These are phyloP conservation scores for Ectropis grisescens DNA, from an alignment of 1,140 invertebrate genomes.

Conservation along the genomic window DNA sequence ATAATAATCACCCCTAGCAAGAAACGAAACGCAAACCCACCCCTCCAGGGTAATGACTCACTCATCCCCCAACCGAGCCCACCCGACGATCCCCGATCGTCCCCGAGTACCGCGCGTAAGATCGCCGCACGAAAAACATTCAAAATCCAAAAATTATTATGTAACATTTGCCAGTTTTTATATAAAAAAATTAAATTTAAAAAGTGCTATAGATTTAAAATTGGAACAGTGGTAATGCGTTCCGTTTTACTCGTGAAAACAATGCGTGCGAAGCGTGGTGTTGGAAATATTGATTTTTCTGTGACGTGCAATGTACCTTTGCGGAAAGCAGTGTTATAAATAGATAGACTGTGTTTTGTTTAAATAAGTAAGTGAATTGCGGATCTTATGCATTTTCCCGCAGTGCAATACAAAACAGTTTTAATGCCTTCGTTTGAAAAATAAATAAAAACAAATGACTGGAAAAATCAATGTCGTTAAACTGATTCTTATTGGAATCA, in stretches of 20 bases:
- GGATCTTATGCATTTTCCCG: too few relatives aligned
- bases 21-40: conserved; percentile 42
- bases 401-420: too few relatives aligned
- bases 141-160: conserved; percentile 36
- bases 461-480: too few relatives aligned
- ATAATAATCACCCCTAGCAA: too few relatives aligned
- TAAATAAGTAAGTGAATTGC: too few relatives aligned
- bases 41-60: conserved; percentile 52
- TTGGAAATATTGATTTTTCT: conserved; percentile 53
- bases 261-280: conserved; percentile 22
- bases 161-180: conserved; percentile 38
- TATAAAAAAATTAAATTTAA: conserved; percentile 13
- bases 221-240: too few relatives aligned
- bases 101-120: conserved; percentile 25
- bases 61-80: conserved; percentile 32
- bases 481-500: too few relatives aligned
- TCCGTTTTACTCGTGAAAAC: too few relatives aligned
- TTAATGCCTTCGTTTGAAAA: too few relatives aligned
- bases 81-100: conserved; percentile 28
- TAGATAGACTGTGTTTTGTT: too few relatives aligned
- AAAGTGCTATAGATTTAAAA: too few relatives aligned
- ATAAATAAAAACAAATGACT: too few relatives aligned
- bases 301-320: conserved; percentile 35
- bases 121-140: conserved; percentile 38
- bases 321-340: conserved; percentile 49